Evolutionary conservation across 2,797 vertebrate species (phyloP).

Genomic region (Eidolon dupreanum): DNA sequence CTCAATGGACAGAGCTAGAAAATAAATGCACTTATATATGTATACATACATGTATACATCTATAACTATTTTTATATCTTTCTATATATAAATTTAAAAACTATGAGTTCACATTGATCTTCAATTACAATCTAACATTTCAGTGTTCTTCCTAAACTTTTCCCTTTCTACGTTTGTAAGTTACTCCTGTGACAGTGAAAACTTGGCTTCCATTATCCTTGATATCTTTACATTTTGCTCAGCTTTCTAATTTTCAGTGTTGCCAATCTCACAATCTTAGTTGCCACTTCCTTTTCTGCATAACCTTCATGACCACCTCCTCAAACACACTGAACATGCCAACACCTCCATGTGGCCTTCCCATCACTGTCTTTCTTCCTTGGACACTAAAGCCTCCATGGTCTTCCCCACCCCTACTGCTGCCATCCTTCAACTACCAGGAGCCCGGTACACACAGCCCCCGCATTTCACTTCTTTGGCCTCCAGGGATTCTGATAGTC

Average conservation of each 20-base stretch:
- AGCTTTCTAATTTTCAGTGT: background rate
- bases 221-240: background rate
- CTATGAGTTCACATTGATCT: background rate
- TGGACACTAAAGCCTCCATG: background rate
- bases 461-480: background rate
- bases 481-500: background rate
- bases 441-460: background rate
- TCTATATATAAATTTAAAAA: background rate
- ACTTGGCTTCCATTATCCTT: background rate
- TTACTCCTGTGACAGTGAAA: background rate
- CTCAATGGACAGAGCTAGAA: background rate
- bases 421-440: background rate
- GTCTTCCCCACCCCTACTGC: fast-evolving
- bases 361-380: background rate
- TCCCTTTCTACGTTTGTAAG: background rate
- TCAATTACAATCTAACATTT: background rate
- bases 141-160: background rate
- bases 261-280: background rate
- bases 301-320: background rate
- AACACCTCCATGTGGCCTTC: background rate
- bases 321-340: fast-evolving
- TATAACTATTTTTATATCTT: background rate
- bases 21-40: background rate
- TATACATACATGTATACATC: background rate
- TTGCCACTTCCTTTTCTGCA: background rate